Conservation (phyloP, 2,797 vertebrate species). For the Catostomus latipinnis region DNA sequence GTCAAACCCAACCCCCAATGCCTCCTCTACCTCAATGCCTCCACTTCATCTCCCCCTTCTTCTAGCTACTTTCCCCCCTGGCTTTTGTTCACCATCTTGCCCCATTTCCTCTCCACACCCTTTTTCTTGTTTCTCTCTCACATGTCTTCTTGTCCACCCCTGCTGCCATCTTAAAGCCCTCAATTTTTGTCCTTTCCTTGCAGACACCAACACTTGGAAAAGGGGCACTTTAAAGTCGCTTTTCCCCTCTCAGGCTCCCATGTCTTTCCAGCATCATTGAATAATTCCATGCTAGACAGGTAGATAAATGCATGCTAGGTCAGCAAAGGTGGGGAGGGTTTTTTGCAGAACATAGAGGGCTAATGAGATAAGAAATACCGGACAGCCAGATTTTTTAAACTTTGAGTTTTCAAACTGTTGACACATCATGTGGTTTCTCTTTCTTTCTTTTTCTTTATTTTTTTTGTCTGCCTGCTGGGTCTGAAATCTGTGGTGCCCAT, state of each 20-base stretch:
- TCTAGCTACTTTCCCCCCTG: slow-evolving; percentile 62
- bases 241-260: slow-evolving; percentile 34
- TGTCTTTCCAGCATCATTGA: slow-evolving; percentile 72
- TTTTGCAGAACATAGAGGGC: too few relatives aligned
- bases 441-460: background rate
- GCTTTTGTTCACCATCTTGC: slow-evolving; percentile 73
- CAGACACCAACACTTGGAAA: slow-evolving; percentile 16
- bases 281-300: too few relatives aligned
- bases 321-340: background rate
- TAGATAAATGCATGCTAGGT: background rate
- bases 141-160: slow-evolving; percentile 52
- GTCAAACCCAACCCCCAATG: slow-evolving; percentile 63
- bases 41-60: slow-evolving; percentile 63
- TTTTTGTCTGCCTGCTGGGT: slow-evolving; percentile 9
- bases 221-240: slow-evolving; percentile 43
- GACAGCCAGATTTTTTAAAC: background rate
- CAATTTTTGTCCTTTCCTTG: slow-evolving; percentile 29
- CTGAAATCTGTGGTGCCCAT: slow-evolving; percentile 12
- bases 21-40: slow-evolving; percentile 54
- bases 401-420: background rate
- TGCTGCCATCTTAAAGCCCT: slow-evolving; percentile 62
- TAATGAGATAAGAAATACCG: background rate
- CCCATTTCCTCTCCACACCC: slow-evolving; percentile 66
- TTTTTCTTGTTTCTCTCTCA: slow-evolving; percentile 44
- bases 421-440: slow-evolving; percentile 17